Base-by-base conservation (phyloP, 2,797 vertebrate species). In the Semotilus atromaculatus region DNA sequence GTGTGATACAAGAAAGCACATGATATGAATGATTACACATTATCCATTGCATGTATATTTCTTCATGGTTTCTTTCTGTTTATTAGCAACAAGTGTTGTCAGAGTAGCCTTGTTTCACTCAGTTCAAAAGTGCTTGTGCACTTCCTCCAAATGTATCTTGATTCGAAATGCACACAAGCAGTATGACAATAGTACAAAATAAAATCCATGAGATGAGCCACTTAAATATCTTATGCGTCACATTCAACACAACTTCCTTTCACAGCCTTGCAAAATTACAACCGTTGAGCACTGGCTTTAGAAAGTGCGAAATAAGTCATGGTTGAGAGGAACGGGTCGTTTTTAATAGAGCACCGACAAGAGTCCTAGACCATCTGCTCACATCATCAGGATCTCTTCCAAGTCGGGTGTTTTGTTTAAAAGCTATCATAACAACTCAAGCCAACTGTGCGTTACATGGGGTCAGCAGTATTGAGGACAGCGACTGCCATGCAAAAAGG, bases 391-490 rank as follows among this genome's bases (percentile, higher is more conserved):
- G 31, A 80, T 67, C 43, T 64, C 79, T 66, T 76, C 80, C 82
- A 70, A 67, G 78, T 62, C 29, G 21, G 36, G 26, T 53, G 79
- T 68, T 82, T 86, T 88, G 83, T 89, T 89, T 89, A 86, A 90
- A 88, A 88, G 60, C 83, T 88, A 86, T 87, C 88, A 85, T 86
- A 89, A 89, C 86, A 86, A 77, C 70, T 77, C 77, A 45, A 81
- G 70, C 34, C 68, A 70, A 45, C 58, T 66, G 66, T 43, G 48
- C 29, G 2, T 38, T 81, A 73, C 26, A 86, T 58, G 31, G 51
- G 85, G 86, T 88, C 84, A 81, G 83, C 80, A 10, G 55, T 84
- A 84, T 79, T 81, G 66, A 64, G 75, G 62, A 84, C 73, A 70
- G 72, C 7, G 14, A 51, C 21, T 81, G 79, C 67, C 40, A 10